Conservation (phyloP, 1,140 invertebrate species). For the Dolichoris vasculosae region DNA sequence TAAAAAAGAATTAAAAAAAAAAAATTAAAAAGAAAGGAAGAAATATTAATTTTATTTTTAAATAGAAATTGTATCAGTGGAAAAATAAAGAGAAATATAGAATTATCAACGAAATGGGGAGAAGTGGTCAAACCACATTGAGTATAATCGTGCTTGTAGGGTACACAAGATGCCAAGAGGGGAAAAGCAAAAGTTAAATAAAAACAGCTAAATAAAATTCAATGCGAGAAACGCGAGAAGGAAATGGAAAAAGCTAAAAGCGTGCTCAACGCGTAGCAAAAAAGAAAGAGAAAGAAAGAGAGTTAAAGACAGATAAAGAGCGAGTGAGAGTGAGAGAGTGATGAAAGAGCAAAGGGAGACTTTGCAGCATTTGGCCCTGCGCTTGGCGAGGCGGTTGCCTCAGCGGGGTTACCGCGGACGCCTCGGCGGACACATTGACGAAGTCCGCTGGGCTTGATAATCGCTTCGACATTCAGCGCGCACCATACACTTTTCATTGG, state of each 20-base stretch:
- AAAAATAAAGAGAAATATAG: not conserved
- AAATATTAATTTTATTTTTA: not conserved
- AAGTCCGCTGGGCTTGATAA: conserved; percentile 74
- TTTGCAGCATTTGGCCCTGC: conserved; percentile 68
- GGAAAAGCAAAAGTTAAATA: not conserved
- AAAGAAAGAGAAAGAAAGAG: conserved; percentile 38
- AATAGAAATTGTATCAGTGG: not conserved
- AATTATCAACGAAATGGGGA: no score
- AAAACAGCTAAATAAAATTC: not conserved
- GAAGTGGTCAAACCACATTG: not conserved
- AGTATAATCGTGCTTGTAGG: not conserved
- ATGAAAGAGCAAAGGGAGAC: not conserved
- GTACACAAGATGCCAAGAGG: not conserved
- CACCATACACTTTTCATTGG: conserved; percentile 74
- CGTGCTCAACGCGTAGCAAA: not conserved
- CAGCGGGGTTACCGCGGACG: conserved; percentile 73
- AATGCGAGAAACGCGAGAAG: conserved; percentile 31
- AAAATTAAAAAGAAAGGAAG: not conserved
- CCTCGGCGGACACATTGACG: conserved; percentile 75
- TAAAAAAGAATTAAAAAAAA: not conserved
- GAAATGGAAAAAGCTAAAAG: conserved; percentile 45
- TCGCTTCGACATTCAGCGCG: conserved; percentile 68
- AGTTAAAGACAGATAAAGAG: conserved; percentile 29
- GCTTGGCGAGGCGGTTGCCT: conserved; percentile 69
- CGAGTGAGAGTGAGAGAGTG: conserved; percentile 9